Evolutionary conservation across 2,888 invertebrate genomes (phyloP).

Genomic region (Thereva nobilitata): DNA sequence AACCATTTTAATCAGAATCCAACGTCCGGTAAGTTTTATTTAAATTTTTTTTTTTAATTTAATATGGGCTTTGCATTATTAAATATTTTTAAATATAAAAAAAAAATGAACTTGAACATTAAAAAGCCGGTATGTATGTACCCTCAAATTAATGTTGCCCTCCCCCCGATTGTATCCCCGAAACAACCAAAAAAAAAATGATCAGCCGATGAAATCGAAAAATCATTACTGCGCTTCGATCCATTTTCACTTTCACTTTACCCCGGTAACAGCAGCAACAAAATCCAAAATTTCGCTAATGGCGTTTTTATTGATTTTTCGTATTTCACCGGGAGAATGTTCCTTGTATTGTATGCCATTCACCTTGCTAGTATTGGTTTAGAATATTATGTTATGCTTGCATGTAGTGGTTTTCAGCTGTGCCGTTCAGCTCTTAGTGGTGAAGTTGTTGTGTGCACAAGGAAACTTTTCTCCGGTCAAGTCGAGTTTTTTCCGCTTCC

Average conservation of each 20-base stretch:
- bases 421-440: no score
- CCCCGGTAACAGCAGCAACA: slow-evolving; percentile 31
- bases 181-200: not conserved
- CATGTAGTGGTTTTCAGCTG: no score
- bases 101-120: not conserved
- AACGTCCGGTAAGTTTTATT: slow-evolving; percentile 34
- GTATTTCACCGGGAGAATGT: slow-evolving; percentile 41
- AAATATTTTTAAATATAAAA: not conserved
- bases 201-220: slow-evolving; percentile 14
- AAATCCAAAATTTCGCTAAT: slow-evolving; percentile 44
- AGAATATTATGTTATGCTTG: no score
- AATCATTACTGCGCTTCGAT: slow-evolving; percentile 27
- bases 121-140: no score
- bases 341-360: slow-evolving; percentile 36
- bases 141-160: no score
- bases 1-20: slow-evolving; percentile 59
- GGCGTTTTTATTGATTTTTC: slow-evolving; percentile 50
- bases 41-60: not conserved
- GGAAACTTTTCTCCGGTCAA: slow-evolving; percentile 19
- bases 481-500: slow-evolving; percentile 11
- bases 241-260: not conserved
- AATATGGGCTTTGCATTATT: no score
- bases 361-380: slow-evolving; percentile 10
- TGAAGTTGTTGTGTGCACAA: slow-evolving; percentile 7
- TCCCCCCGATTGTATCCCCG: not conserved